Base-by-base conservation (phyloP, 2,888 invertebrate genomes). In the Sesamia inferens region DNA sequence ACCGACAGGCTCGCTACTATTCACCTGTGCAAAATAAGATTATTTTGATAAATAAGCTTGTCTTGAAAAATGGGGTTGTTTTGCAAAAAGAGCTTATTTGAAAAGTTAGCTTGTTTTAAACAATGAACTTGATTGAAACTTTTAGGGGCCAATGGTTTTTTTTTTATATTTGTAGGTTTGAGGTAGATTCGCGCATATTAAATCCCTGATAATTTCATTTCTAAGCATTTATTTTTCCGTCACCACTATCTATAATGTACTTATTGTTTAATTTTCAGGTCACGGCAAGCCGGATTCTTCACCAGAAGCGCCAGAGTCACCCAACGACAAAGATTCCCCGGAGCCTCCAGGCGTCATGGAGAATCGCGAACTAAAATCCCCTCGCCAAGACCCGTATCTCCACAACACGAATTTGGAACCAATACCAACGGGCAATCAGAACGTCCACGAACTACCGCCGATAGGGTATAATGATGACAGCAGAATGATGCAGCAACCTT, bases 221-320 rank as follows among this genome's bases (percentile, higher is more conserved):
- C 2, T 31, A 5, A 14, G 44, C 13, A 31, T 68, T 67, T 39
- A 31, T 68, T 22, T 39, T 0, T 68, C 2, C 2, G 2, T 69
- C 1, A 19, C n/a, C 68, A 31, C 57, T 19, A 68, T 22, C 8
- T 10, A 51, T 11, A 51, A 31, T 42, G 1, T 3, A 31, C 31
- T 31, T 19, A 7, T 69, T 42, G 11, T 31, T 47, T 44, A 7
- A 69, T 63, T 73, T 80, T 13, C 84, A 96, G 96, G 95, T 74
- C 96, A 96, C 69, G 88, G 93, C 0, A 96, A 96, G 84, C 95
- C 94, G 7, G 95, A 95, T 72, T 95, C 96, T 3, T 95, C 96
- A 10, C 95, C 96, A 14, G 95, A 95, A 83, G 93, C 93, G 0
- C 90, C 93, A 0, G 94, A 94, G 57, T 96, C 96, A 0, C 94